Evolutionary conservation across 2,113 vertebrate species (phyloP).

Genomic region (Merops nubicus): DNA sequence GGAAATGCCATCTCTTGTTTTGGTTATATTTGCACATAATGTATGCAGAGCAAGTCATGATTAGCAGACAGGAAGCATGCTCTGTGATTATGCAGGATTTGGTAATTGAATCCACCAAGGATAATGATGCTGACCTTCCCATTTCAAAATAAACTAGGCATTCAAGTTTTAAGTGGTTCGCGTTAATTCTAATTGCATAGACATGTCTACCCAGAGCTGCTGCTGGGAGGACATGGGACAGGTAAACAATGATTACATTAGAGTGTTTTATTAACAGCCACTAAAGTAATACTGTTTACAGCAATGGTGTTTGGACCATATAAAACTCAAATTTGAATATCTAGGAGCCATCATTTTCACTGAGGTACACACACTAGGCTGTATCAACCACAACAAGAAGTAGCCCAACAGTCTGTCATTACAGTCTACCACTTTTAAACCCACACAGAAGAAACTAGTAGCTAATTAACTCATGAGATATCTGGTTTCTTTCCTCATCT

Average conservation of each 20-base stretch:
- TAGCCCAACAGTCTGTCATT: not conserved
- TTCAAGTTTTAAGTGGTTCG: constrained; percentile 58
- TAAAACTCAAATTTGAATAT: not conserved
- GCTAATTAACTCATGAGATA: not conserved
- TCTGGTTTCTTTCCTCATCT: not conserved
- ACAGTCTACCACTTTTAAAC: not conserved
- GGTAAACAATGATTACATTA: constrained; percentile 51
- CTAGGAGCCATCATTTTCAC: not conserved
- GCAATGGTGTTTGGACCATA: not conserved
- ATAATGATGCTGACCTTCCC: constrained; percentile 72
- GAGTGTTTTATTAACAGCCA: constrained; percentile 9
- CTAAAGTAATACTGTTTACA: constrained; percentile 11
- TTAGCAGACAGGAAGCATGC: constrained; percentile 58
- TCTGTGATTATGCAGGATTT: constrained; percentile 56
- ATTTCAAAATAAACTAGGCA: constrained; percentile 70
- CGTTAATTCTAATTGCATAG: constrained; percentile 62
- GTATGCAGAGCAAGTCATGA: constrained; percentile 24
- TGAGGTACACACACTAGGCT: rapidly evolving
- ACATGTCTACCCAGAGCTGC: not conserved
- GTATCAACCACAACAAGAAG: not conserved
- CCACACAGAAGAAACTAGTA: not conserved
- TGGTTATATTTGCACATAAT: constrained; percentile 46
- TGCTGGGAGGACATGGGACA: not conserved
- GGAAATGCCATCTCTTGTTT: constrained; percentile 49
- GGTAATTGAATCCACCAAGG: constrained; percentile 67